Percentiles rank a stretch among this genome's conserved stretches.
Conservation (phyloP, 2,797 vertebrate genomes). For the Sarcoramphus papa region DNA sequence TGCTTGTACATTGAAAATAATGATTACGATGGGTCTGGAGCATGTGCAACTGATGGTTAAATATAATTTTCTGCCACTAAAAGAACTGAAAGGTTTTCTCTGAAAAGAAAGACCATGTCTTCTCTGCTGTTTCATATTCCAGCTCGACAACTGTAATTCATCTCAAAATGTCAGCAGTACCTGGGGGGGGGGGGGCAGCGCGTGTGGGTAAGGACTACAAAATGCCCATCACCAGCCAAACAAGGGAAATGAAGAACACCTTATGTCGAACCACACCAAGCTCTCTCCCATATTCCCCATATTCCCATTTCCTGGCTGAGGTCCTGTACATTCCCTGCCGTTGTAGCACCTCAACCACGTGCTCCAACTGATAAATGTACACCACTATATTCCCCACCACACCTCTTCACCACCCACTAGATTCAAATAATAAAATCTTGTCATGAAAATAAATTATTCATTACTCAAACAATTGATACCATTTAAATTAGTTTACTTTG, state of each 20-base stretch:
- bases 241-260: not conserved
- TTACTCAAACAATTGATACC: not conserved
- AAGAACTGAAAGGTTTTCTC: not conserved
- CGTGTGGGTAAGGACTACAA: not conserved
- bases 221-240: not conserved
- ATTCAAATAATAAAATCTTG: not conserved
- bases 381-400: not conserved
- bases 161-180: not conserved
- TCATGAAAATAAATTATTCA: not conserved
- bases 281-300: not conserved
- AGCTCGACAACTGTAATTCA: not conserved
- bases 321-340: not conserved
- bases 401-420: not conserved
- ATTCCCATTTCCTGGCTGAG: not conserved
- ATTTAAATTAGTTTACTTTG: not conserved
- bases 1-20: not conserved
- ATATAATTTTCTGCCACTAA: not conserved
- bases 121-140: not conserved
- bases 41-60: not conserved
- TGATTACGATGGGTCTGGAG: not conserved
- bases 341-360: fast-evolving
- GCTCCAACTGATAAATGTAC: not conserved
- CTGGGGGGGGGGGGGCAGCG: not conserved
- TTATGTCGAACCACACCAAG: not conserved
- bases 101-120: not conserved